These are phyloP conservation scores for Polydrusus cervinus DNA, from an alignment of 2,888 invertebrate genomes.

Conservation along the genomic window DNA sequence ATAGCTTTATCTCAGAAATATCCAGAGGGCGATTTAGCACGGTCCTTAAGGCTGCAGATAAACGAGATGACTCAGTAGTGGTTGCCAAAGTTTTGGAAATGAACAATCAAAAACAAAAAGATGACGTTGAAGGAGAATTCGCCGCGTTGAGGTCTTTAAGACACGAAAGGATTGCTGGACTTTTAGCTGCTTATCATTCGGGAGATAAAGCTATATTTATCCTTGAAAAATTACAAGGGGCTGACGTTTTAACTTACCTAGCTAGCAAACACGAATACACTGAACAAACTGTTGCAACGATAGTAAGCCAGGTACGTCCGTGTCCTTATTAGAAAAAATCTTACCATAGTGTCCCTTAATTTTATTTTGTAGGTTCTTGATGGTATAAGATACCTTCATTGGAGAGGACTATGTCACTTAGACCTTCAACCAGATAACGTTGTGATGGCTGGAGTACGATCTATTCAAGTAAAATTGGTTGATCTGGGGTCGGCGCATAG, in stretches of 20 bases:
- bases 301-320: slow-evolving; percentile 83
- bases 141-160: slow-evolving; percentile 86
- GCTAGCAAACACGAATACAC: slow-evolving; percentile 92
- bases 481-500: slow-evolving; percentile 93
- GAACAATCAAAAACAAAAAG: slow-evolving; percentile 76
- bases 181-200: slow-evolving; percentile 82
- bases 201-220: slow-evolving; percentile 83
- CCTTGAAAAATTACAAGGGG: slow-evolving; percentile 90
- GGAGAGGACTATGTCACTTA: slow-evolving; percentile 91
- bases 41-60: slow-evolving; percentile 87
- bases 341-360: background rate
- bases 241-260: slow-evolving; percentile 92
- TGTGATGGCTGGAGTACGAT: slow-evolving; percentile 90
- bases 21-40: slow-evolving; percentile 83
- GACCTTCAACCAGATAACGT: slow-evolving; percentile 97
- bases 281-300: slow-evolving; percentile 92
- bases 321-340: slow-evolving; percentile 5
- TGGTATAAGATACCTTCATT: slow-evolving; percentile 95
- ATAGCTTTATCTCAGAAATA: slow-evolving; percentile 90
- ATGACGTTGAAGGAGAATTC: slow-evolving; percentile 85
- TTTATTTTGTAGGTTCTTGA: slow-evolving; percentile 77
- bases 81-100: slow-evolving; percentile 89
- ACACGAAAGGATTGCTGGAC: slow-evolving; percentile 90
- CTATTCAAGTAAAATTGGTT: slow-evolving; percentile 90
- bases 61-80: slow-evolving; percentile 82